Percentiles rank a stretch among this genome's conserved stretches.
phyloP scores from a whole-genome alignment of 2,888 invertebrate genomes.

The Cotesia congregata region DNA sequence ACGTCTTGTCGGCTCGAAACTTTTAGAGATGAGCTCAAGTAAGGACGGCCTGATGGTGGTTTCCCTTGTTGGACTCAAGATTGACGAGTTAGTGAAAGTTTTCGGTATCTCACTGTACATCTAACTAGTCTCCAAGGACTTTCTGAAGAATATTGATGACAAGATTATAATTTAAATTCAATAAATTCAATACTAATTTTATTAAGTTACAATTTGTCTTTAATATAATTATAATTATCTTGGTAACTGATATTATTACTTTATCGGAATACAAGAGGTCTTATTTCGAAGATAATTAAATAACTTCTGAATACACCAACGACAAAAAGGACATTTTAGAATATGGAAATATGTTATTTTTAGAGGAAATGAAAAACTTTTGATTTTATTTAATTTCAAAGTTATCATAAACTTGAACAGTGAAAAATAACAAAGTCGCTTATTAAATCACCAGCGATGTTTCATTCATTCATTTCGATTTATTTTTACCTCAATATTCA shows the following conservation, averaged over 20 bases:
- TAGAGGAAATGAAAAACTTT: neutral
- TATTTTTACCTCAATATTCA: slow-evolving; percentile 5
- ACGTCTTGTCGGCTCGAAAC: slow-evolving; percentile 6
- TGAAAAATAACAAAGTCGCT: neutral
- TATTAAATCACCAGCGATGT: neutral
- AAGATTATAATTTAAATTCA: neutral
- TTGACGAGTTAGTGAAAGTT: slow-evolving; percentile 22
- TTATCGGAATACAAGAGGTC: no score
- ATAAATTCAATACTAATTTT: slow-evolving; percentile 1
- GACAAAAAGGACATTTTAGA: neutral
- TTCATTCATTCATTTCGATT: neutral
- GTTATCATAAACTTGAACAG: neutral
- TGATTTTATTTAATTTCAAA: neutral
- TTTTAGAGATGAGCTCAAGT: neutral
- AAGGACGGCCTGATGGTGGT: neutral
- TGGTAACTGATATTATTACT: no score
- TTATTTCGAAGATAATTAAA: no score
- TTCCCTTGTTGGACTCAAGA: slow-evolving; percentile 1
- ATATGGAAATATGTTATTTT: neutral
- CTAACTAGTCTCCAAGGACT: neutral
- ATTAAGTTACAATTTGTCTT: neutral
- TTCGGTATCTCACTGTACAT: neutral
- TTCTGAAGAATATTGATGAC: neutral
- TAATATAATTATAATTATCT: neutral
- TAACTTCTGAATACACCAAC: no score